Percentiles rank a stretch among this genome's conserved stretches.
phyloP scores from a whole-genome alignment of 2,113 vertebrate species.

The Arothron firmamentum region DNA sequence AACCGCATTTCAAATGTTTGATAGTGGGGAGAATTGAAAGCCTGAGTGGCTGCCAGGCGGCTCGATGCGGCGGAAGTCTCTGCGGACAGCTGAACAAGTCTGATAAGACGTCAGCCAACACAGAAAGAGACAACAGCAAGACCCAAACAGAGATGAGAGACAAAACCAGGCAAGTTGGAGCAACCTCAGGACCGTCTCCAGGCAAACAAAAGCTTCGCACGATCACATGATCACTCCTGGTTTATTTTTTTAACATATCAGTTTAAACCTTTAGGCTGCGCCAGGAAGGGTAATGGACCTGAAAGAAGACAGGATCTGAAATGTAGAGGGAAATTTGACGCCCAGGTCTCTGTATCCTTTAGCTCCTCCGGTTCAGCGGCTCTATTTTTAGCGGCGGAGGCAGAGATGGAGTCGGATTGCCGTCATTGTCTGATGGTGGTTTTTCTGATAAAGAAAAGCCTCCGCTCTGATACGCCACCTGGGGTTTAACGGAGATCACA shows the following conservation, averaged over 20 bases:
- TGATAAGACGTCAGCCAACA: slow-evolving; percentile 72
- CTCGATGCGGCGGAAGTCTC: slow-evolving; percentile 52
- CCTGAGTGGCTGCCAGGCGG: slow-evolving; percentile 52
- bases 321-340: too few species aligned
- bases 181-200: not conserved
- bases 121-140: slow-evolving; percentile 41
- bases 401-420: too few species aligned
- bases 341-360: too few species aligned
- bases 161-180: not conserved
- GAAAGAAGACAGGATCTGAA: too few species aligned
- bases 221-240: not conserved
- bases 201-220: not conserved
- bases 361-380: too few species aligned
- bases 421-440: too few species aligned
- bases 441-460: too few species aligned
- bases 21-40: slow-evolving; percentile 60
- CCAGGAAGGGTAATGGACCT: too few species aligned
- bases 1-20: slow-evolving; percentile 54
- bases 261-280: not conserved
- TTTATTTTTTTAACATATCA: not conserved
- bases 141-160: slow-evolving; percentile 29
- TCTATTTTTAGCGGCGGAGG: too few species aligned
- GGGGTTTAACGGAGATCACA: too few species aligned
- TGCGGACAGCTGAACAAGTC: slow-evolving; percentile 70
- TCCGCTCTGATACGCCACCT: too few species aligned